Conservation (phyloP, 2,797 vertebrate species). For the Argentina silus region DNA sequence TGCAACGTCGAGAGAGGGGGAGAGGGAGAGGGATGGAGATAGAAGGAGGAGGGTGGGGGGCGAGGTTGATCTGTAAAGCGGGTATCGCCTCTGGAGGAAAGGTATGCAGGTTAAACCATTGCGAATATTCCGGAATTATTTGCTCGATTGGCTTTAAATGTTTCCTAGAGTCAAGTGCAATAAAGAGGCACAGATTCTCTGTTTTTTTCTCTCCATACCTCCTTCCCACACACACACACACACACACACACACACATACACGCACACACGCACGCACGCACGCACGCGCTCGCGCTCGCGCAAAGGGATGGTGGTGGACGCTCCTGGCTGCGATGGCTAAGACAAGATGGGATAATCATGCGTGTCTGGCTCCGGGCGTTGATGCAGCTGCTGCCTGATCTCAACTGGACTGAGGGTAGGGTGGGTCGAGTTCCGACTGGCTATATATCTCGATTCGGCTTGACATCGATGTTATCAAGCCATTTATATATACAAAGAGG, state of each 20-base stretch:
- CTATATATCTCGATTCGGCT: slow-evolving; percentile 51
- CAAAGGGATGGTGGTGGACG: slow-evolving; percentile 62
- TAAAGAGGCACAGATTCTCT: slow-evolving; percentile 22
- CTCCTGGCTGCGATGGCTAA: slow-evolving; percentile 63
- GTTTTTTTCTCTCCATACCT: slow-evolving; percentile 45
- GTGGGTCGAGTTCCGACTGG: slow-evolving; percentile 65
- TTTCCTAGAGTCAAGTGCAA: slow-evolving; percentile 55
- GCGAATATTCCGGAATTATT: slow-evolving; percentile 37
- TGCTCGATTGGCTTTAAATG: slow-evolving; percentile 50
- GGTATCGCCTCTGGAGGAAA: slow-evolving; percentile 30
- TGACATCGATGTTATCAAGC: slow-evolving; percentile 56
- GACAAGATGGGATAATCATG: slow-evolving; percentile 77
- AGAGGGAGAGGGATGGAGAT: slow-evolving; percentile 3
- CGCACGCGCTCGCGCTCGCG: slow-evolving; percentile 17
- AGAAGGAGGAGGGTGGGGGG: neutral
- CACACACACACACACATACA: slow-evolving; percentile 25
- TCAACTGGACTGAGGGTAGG: slow-evolving; percentile 65
- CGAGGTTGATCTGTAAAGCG: slow-evolving; percentile 10
- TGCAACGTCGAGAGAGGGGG: slow-evolving; percentile 30
- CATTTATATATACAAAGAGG: slow-evolving; percentile 45
- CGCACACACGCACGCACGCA: slow-evolving; percentile 36
- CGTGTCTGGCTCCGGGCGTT: slow-evolving; percentile 72
- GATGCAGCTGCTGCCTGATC: slow-evolving; percentile 74
- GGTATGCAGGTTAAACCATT: slow-evolving; percentile 40
- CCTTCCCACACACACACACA: slow-evolving; percentile 42